These are phyloP conservation scores for Prunella fulvescens DNA, from an alignment of 2,113 vertebrate species.

Conservation along the genomic window DNA sequence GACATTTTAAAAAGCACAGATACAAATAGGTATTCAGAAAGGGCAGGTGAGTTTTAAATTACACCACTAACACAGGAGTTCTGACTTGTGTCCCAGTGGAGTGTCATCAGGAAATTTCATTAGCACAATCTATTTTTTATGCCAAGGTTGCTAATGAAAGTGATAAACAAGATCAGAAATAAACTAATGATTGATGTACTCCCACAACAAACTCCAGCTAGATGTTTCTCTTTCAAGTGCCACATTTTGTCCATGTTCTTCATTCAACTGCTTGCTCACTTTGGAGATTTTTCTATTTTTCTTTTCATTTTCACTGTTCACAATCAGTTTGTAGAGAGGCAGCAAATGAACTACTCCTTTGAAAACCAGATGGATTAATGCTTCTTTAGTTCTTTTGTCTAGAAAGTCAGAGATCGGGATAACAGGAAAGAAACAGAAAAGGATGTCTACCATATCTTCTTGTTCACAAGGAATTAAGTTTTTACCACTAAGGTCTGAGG, in stretches of 20 bases:
- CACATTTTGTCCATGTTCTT: neutral
- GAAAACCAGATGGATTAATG: neutral
- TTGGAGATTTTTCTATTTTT: neutral
- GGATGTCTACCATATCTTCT: neutral
- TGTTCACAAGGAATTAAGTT: neutral
- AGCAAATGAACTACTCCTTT: neutral
- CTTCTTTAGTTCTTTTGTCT: neutral
- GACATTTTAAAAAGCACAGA: neutral
- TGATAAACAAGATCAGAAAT: conserved; percentile 33
- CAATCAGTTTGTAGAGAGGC: neutral
- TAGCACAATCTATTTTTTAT: neutral
- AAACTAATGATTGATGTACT: neutral
- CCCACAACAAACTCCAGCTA: neutral
- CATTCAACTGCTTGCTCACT: neutral
- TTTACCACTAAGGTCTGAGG: neutral
- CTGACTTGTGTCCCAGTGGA: neutral
- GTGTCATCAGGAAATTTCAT: conserved; percentile 19
- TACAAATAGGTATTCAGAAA: neutral
- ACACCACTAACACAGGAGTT: neutral
- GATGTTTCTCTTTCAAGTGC: neutral
- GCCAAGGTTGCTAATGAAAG: neutral
- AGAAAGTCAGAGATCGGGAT: neutral
- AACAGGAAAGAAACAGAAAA: neutral
- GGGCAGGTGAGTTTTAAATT: neutral
- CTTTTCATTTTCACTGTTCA: neutral